Percentiles rank a stretch among this genome's conserved stretches.
phyloP scores from a whole-genome alignment of 2,797 vertebrate genomes.

The Anguilla anguilla region DNA sequence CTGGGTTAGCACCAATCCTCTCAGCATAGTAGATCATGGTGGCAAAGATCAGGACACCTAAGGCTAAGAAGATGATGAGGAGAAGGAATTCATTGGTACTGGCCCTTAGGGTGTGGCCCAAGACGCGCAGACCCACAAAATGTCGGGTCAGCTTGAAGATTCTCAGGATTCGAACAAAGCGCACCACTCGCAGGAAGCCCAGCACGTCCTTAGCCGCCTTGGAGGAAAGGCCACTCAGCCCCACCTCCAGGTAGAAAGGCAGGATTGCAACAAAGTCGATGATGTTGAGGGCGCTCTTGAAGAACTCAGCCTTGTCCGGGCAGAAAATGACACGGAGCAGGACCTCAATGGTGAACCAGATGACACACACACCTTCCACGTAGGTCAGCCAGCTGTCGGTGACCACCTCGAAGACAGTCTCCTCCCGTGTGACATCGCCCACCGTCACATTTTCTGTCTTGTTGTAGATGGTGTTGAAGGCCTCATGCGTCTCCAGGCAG shows the following conservation, averaged over 20 bases:
- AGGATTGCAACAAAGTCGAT: constrained; percentile 99
- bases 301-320: constrained; percentile 96
- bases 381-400: constrained; percentile 97
- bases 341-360: constrained; percentile 99
- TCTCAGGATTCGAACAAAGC: constrained; percentile 95
- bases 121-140: constrained; percentile 93
- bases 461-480: constrained; percentile 96
- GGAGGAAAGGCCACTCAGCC: constrained; percentile 93
- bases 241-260: constrained; percentile 98
- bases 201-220: constrained; percentile 98
- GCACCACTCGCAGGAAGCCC: constrained; percentile 96
- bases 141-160: constrained; percentile 99
- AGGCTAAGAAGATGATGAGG: constrained; percentile 98
- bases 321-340: constrained; percentile 95
- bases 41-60: constrained; percentile 98
- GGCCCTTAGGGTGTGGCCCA: constrained; percentile 96
- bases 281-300: constrained; percentile 98
- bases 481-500: constrained; percentile 99
- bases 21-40: constrained; percentile 99
- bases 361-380: constrained; percentile 95
- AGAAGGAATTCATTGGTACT: constrained; percentile 99
- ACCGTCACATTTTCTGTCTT: constrained; percentile 89
- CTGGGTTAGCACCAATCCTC: constrained; percentile 92
- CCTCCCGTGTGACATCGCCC: constrained; percentile 84
- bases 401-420: constrained; percentile 85